Conservation (phyloP, 2,888 invertebrate species). For the Pachydiplax longipennis region DNA sequence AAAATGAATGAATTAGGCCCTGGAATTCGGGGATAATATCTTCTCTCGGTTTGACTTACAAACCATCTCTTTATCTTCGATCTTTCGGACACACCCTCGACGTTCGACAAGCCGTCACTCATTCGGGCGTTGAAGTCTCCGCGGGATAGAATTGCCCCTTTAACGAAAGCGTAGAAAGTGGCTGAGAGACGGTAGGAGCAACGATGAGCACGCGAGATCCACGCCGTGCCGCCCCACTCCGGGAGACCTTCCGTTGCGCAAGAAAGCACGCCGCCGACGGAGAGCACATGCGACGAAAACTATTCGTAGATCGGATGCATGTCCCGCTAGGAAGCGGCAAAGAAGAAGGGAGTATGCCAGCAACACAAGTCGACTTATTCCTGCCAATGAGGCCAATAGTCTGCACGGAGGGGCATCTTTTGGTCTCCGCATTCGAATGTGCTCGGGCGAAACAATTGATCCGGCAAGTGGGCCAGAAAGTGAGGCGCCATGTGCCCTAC, state of each 20-base stretch:
- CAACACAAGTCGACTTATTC: neutral
- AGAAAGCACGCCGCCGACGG: neutral
- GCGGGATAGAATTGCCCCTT: neutral
- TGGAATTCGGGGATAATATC: too few relatives aligned
- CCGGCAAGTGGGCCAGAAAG: neutral
- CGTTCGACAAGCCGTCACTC: neutral
- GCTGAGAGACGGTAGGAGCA: neutral
- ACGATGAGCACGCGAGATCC: neutral
- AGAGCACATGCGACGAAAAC: neutral
- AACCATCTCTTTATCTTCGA: too few relatives aligned
- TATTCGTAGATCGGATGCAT: neutral
- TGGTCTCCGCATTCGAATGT: neutral
- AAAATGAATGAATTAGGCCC: too few relatives aligned
- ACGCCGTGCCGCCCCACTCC: neutral
- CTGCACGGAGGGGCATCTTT: neutral
- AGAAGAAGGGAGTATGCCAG: neutral
- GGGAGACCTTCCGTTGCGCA: slow-evolving; percentile 12
- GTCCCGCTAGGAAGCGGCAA: neutral
- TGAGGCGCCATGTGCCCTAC: slow-evolving; percentile 6
- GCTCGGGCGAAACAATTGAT: neutral
- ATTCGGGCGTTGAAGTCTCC: slow-evolving; percentile 23
- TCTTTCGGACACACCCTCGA: too few relatives aligned
- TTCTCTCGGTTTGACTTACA: too few relatives aligned
- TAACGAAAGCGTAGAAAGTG: neutral
- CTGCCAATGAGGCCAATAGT: neutral